A percentile compares a stretch with the other conserved stretches of the same genome.
These are phyloP conservation scores for Trachelus stipa DNA, from an alignment of 2,888 invertebrate genomes.

Conservation along the genomic window DNA sequence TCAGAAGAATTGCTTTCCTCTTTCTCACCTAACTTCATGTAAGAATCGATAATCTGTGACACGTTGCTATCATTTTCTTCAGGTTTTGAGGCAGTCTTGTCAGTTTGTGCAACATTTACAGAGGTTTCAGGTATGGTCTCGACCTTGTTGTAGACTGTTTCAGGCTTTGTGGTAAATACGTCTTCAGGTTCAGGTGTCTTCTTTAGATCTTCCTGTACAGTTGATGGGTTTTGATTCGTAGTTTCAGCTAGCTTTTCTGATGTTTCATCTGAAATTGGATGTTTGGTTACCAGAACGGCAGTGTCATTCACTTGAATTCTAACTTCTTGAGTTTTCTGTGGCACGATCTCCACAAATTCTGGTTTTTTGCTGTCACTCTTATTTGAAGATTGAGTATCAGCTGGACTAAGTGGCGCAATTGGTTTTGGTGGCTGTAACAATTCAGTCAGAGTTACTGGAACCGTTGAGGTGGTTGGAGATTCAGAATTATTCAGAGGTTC, in stretches of 20 bases:
- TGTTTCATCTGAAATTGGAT: background rate
- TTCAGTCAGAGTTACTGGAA: constrained; percentile 1
- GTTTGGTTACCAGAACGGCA: constrained; percentile 33
- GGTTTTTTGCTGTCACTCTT: background rate
- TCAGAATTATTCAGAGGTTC: background rate
- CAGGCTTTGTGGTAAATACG: too few relatives aligned
- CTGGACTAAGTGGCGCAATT: constrained; percentile 2
- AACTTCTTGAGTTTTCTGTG: constrained; percentile 26
- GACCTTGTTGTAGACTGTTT: too few relatives aligned
- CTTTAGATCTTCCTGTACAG: background rate
- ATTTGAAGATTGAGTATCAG: constrained; percentile 1
- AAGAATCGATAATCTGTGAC: background rate
- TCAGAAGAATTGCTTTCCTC: background rate
- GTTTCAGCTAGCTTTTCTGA: background rate
- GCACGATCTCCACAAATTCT: constrained; percentile 3
- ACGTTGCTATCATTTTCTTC: background rate
- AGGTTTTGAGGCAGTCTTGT: background rate
- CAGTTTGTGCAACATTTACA: background rate
- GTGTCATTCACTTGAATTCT: constrained; percentile 40
- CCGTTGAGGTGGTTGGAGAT: background rate
- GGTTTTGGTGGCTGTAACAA: constrained; percentile 3
- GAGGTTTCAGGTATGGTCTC: background rate
- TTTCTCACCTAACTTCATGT: background rate
- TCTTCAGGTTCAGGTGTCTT: background rate
- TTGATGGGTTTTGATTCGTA: background rate